Percentiles rank a stretch among this genome's conserved stretches.
Conservation (phyloP, 2,888 invertebrate genomes). For the Eupithecia abbreviata region DNA sequence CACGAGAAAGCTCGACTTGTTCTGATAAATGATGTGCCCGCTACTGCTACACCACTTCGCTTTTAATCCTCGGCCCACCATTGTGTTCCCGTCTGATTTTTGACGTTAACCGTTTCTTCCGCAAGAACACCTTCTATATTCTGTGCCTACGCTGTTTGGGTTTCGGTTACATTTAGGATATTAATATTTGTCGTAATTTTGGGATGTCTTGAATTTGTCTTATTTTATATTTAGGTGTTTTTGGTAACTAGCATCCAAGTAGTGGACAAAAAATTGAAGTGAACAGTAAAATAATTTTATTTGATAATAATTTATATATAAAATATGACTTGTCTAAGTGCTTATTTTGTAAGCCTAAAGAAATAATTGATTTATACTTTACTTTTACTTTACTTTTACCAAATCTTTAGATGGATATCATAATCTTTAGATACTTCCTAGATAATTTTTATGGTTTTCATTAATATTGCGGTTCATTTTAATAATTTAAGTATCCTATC, state of each 20-base stretch:
- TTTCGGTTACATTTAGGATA: conserved; percentile 58
- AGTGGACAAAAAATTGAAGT: no score
- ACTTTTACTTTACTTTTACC: no score
- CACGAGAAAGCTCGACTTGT: conserved; percentile 61
- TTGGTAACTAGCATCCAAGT: neutral
- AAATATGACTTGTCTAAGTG: no score
- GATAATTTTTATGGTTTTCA: neutral
- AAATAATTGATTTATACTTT: no score
- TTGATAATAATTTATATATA: no score
- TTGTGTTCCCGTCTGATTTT: conserved; percentile 77
- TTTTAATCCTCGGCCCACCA: conserved; percentile 78
- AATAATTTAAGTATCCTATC: neutral
- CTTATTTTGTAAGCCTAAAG: no score
- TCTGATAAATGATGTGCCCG: conserved; percentile 80
- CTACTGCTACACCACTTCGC: conserved; percentile 80
- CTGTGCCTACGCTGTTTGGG: conserved; percentile 64
- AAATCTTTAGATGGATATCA: neutral
- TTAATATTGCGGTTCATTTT: neutral
- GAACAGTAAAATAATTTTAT: no score
- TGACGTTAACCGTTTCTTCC: conserved; percentile 71
- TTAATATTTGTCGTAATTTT: conserved; percentile 11
- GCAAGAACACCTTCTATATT: conserved; percentile 51
- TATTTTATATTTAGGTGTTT: neutral
- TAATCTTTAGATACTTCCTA: no score
- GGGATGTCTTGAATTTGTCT: conserved; percentile 1